Evolutionary conservation across 2,797 vertebrate genomes (phyloP).

Genomic region (Podargus strigoides): DNA sequence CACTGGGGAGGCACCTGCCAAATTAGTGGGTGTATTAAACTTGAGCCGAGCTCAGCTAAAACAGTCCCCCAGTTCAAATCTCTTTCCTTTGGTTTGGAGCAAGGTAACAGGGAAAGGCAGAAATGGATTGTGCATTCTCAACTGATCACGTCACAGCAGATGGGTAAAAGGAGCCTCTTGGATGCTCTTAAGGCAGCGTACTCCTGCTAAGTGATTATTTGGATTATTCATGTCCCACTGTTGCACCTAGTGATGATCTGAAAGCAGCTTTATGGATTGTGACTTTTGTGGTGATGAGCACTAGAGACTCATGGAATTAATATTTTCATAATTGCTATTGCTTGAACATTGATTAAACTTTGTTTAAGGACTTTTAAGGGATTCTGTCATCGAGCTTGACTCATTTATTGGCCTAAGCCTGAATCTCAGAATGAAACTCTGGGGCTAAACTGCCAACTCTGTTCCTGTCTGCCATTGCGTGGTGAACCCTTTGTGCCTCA

Average conservation of each 20-base stretch:
- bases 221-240: background rate
- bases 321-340: background rate
- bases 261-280: background rate
- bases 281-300: background rate
- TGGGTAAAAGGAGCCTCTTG: background rate
- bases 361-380: background rate
- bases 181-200: background rate
- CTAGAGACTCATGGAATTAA: background rate
- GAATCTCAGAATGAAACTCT: background rate
- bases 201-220: slow-evolving; percentile 8
- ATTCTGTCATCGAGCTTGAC: background rate
- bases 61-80: background rate
- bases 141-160: background rate
- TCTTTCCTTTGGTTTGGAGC: background rate
- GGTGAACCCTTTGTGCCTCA: background rate
- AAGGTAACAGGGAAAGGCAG: background rate
- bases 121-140: background rate
- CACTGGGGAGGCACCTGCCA: background rate
- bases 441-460: background rate
- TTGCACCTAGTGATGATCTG: background rate
- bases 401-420: background rate
- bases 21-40: background rate
- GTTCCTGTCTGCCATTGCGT: background rate
- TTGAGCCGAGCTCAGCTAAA: background rate
- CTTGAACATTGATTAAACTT: background rate